Percentiles rank a stretch among this genome's conserved stretches.
Conservation (phyloP, 1,140 invertebrate species). For the Penaeus chinensis region DNA sequence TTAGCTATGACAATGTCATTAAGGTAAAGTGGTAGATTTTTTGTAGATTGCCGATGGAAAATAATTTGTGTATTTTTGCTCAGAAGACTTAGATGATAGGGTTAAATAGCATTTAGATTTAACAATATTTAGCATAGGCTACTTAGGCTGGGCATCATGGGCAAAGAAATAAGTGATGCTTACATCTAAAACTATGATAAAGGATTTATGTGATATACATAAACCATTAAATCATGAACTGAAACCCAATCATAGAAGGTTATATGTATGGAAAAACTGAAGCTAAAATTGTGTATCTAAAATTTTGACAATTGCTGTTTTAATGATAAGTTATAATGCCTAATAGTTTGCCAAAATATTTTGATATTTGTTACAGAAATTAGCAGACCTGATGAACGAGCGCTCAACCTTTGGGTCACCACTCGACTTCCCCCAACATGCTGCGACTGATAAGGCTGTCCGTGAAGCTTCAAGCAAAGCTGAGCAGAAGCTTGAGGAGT, state of each 20-base stretch:
- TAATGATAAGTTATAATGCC: too few species aligned
- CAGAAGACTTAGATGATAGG: not conserved
- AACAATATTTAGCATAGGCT: too few species aligned
- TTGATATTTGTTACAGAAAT: slow-evolving; percentile 16
- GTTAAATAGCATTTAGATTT: not conserved
- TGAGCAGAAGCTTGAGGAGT: slow-evolving; percentile 70
- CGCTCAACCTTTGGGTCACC: slow-evolving; percentile 68
- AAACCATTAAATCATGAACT: too few species aligned
- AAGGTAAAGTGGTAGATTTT: slow-evolving; percentile 67
- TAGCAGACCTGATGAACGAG: slow-evolving; percentile 68
- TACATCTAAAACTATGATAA: too few species aligned
- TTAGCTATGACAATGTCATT: slow-evolving; percentile 68
- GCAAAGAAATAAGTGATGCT: too few species aligned
- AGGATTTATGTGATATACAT: too few species aligned
- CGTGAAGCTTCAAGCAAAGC: slow-evolving; percentile 71
- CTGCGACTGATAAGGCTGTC: slow-evolving; percentile 69
- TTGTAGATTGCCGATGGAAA: not conserved
- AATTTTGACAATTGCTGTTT: too few species aligned
- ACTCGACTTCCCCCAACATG: slow-evolving; percentile 70
- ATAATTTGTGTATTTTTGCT: not conserved
- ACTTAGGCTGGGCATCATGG: too few species aligned
- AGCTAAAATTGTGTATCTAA: too few species aligned
- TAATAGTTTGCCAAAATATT: too few species aligned
- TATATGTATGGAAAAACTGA: too few species aligned
- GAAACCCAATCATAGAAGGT: too few species aligned